A percentile compares a stretch with the other conserved stretches of the same genome.
Evolutionary conservation across 2,888 invertebrate genomes (phyloP).

Genomic region (Tenthredo scrophulariae): DNA sequence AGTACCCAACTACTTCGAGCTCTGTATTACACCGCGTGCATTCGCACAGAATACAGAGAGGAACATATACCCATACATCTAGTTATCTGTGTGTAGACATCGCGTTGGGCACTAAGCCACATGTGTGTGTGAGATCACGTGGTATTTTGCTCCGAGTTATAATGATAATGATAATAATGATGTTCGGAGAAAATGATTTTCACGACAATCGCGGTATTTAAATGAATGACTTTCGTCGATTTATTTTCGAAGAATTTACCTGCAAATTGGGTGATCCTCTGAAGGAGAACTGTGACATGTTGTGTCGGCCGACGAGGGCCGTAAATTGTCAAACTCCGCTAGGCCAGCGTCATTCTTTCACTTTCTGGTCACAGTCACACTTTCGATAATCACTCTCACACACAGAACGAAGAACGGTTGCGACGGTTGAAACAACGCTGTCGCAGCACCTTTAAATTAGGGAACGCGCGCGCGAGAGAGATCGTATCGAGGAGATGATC

Average conservation of each 20-base stretch:
- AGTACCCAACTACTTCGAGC: neutral
- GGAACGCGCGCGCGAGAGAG: neutral
- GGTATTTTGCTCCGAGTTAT: neutral
- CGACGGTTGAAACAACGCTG: conserved; percentile 6
- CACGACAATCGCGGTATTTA: neutral
- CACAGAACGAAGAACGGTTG: neutral
- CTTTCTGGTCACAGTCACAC: conserved; percentile 53
- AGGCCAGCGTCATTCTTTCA: conserved; percentile 74
- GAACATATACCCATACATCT: neutral
- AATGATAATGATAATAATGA: neutral
- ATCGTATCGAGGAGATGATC: neutral
- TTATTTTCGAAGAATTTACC: conserved; percentile 75
- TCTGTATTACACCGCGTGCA: neutral
- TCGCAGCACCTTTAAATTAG: neutral
- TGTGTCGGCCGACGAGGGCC: conserved; percentile 80
- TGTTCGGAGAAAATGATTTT: neutral
- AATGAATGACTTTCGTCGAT: neutral
- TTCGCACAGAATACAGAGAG: neutral
- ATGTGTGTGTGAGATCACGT: neutral
- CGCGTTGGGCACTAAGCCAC: neutral
- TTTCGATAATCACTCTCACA: conserved; percentile 42
- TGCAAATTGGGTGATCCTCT: conserved; percentile 84
- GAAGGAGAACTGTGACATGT: conserved; percentile 85
- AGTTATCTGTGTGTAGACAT: neutral
- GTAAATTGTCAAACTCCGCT: conserved; percentile 73